These are phyloP conservation scores for Tenodera sinensis DNA, from an alignment of 2,888 invertebrate genomes.

Conservation along the genomic window DNA sequence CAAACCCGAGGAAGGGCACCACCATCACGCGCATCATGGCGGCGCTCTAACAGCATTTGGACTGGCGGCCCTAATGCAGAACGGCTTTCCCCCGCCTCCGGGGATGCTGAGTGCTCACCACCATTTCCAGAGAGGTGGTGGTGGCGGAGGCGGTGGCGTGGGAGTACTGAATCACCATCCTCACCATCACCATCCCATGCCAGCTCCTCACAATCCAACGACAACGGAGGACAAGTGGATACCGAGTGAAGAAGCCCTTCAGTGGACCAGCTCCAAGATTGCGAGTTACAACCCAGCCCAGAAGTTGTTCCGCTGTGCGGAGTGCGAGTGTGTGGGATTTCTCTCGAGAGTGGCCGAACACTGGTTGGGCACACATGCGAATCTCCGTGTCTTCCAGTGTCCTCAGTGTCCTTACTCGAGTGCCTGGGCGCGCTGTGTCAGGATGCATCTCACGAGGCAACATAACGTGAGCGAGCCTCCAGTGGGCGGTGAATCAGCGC, in stretches of 20 bases:
- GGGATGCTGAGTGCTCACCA: conserved; percentile 53
- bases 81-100: conserved; percentile 61
- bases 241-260: conserved; percentile 65
- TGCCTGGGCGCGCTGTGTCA: conserved; percentile 71
- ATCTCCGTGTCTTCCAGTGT: conserved; percentile 60
- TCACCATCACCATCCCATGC: conserved; percentile 13
- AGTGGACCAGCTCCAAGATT: conserved; percentile 73
- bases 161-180: conserved; percentile 53
- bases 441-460: conserved; percentile 68
- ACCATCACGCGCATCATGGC: conserved; percentile 12
- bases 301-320: conserved; percentile 69
- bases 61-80: conserved; percentile 72
- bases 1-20: conserved; percentile 11
- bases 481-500: conserved; percentile 54
- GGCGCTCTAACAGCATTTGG: conserved; percentile 50
- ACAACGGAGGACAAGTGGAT: conserved; percentile 56
- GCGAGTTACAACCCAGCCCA: conserved; percentile 75
- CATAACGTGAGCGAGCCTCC: conserved; percentile 60
- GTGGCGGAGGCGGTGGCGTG: conserved; percentile 50
- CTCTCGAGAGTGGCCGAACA: conserved; percentile 70
- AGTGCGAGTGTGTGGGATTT: conserved; percentile 73
- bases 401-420: conserved; percentile 70
- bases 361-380: conserved; percentile 71
- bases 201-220: conserved; percentile 27
- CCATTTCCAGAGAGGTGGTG: conserved; percentile 38